Evolutionary conservation across 2,797 vertebrate species (phyloP), one percentile per base, ranked within the genome.

Genomic region (Anas acuta): DNA sequence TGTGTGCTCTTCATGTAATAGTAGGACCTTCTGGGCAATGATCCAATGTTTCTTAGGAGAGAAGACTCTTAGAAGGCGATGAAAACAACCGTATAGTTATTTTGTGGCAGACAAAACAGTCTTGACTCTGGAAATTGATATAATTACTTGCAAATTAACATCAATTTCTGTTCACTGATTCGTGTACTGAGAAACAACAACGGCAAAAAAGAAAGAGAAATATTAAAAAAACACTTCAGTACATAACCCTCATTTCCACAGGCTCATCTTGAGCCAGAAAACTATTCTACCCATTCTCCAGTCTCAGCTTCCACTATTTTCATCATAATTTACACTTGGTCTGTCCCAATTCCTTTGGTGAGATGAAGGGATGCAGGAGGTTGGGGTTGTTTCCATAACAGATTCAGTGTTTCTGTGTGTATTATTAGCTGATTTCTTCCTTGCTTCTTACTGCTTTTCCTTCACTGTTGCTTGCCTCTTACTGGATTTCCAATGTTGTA

Each of bases 81-180:
- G 86, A 74, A 91, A 94, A 89, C 49, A 87, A 72, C 15, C 41
- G 58, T 51, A 65, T 2, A 72, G 26, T 83, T 58, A 58, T 26
- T 91, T 85, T 49, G 39, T 41, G 62, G 57, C 22, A 77, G 67
- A 45, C 35, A 84, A 93, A 93, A 73, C 3, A 58, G 17, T 43
- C 7, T 6, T 78, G 51, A 51, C 45, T 80, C 2, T 2, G 23
- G 32, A 17, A 92, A 90, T 74, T 85, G 53, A 65, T 73, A 79
- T 61, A 74, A 91, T 71, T 93, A 77, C 32, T 82, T 94, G 14
- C 5, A 81, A 90, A 60, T 57, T 67, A 88, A 79, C 85, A 78
- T 30, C 5, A 33, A 25, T 43, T 89, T 91, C 35, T 84, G 58
- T 81, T 66, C n/a, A 57, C 4, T n/a, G 8, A 87, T 82, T 76